A percentile compares a stretch with the other conserved stretches of the same genome.
phyloP scores from a whole-genome alignment of 2,113 vertebrate species.

The Centropus unirufus region DNA sequence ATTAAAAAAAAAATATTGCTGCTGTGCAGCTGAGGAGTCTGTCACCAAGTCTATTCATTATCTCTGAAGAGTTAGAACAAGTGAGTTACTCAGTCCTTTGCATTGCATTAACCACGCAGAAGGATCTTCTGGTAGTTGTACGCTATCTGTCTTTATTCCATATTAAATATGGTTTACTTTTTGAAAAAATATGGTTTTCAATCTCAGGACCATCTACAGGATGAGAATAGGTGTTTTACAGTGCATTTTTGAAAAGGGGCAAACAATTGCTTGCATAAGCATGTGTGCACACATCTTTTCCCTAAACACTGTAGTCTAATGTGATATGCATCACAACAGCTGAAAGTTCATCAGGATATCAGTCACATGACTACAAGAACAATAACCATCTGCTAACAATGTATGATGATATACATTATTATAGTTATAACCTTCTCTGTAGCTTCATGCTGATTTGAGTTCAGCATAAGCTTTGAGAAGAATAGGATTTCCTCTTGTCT shows the following conservation, averaged over 20 bases:
- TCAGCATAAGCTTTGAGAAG: not conserved
- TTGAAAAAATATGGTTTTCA: not conserved
- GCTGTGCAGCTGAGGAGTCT: not conserved
- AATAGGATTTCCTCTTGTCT: not conserved
- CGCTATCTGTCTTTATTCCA: not conserved
- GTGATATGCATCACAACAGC: not conserved
- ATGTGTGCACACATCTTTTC: not conserved
- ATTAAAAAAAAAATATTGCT: not conserved
- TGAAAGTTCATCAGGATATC: not conserved
- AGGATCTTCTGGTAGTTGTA: not conserved
- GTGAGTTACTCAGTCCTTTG: not conserved
- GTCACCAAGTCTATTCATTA: not conserved
- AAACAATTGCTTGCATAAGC: not conserved
- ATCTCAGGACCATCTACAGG: not conserved
- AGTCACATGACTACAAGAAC: not conserved
- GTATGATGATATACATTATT: not conserved
- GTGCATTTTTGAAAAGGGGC: accelerated
- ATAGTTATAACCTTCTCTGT: not conserved
- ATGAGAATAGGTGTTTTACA: not conserved
- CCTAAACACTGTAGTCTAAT: not conserved
- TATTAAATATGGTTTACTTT: not conserved
- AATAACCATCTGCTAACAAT: not conserved
- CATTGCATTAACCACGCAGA: not conserved
- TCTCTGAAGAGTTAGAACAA: not conserved
- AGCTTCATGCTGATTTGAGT: not conserved